Base-by-base conservation (phyloP, 2,113 vertebrate genomes). In the Sarotherodon lohbergeri region DNA sequence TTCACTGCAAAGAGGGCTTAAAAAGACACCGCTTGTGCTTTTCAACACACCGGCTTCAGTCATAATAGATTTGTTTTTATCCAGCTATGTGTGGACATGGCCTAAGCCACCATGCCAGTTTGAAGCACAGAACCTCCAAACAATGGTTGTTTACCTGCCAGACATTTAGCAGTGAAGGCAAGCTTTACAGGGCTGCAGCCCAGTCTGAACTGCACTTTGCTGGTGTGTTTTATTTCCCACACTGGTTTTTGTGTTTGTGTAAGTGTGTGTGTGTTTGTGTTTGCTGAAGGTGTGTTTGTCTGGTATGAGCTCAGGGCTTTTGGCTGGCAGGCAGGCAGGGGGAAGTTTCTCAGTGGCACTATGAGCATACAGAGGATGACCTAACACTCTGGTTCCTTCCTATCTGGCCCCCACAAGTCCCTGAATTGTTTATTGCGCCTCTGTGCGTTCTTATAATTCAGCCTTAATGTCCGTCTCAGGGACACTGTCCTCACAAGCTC, bases 361-460 rank as follows among this genome's bases (percentile, higher is more conserved):
- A 84, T 86, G 88, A 92, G 90, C 90, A 85, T 59, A 88, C 91
- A 92, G 90, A 94, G 90, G 92, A 94, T 90, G 92, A 94, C 93
- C 87, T 94, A 88, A 94, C 89, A 59, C 91, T 86, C 83, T 6
- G 79, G 91, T 93, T 95, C 93, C 94, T 95, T 94, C 93, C 93
- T 92, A 89, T 83, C 73, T 22, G 66, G 83, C 89, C 92, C 82
- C 83, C 87, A 73, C 86, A 84, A 86, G 90, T 83, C 92, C 89
- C 83, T 83, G 83, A 81, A 89, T 91, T 93, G 93, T 93, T 93
- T 82, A 80, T 80, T 54, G 88, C 84, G 89, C 88, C 87, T 95
- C 78, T 48, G 80, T 79, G 78, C 32, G 76, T 36, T 82, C 41
- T 80, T 88, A 61, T 84, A 86, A 78, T 86, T 85, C 84, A 87